phyloP scores from a whole-genome alignment of 2,113 vertebrate species.

The Falco punctatus region DNA sequence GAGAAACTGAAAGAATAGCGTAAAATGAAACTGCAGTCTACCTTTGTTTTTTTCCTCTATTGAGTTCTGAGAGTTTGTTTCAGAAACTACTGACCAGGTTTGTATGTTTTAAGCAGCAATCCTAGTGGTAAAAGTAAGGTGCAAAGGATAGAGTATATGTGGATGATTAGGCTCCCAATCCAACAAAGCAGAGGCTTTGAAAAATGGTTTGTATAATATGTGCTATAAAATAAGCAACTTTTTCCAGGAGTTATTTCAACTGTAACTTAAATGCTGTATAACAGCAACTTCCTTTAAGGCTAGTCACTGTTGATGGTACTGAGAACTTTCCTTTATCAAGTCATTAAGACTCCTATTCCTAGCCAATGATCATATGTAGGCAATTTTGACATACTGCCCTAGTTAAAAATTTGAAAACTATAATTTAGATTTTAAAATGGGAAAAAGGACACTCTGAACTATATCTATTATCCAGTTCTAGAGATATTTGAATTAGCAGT shows the following conservation, averaged over 20 bases:
- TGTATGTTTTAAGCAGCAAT: not conserved
- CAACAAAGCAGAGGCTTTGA: not conserved
- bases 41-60: not conserved
- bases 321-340: not conserved
- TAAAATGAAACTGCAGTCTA: not conserved
- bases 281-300: not conserved
- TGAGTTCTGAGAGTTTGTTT: not conserved
- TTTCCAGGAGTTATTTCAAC: not conserved
- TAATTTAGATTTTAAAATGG: not conserved
- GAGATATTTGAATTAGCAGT: not conserved
- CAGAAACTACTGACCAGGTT: not conserved
- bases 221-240: not conserved
- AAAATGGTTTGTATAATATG: not conserved
- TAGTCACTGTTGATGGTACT: not conserved
- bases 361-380: not conserved
- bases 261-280: not conserved
- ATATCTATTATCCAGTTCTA: not conserved
- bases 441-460: not conserved
- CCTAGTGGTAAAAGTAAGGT: not conserved
- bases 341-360: not conserved
- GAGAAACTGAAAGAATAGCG: not conserved
- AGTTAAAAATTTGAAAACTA: not conserved
- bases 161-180: not conserved
- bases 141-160: not conserved
- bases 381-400: not conserved